Base-by-base conservation (phyloP, 2,888 invertebrate species). In the Acrobasis repandana region DNA sequence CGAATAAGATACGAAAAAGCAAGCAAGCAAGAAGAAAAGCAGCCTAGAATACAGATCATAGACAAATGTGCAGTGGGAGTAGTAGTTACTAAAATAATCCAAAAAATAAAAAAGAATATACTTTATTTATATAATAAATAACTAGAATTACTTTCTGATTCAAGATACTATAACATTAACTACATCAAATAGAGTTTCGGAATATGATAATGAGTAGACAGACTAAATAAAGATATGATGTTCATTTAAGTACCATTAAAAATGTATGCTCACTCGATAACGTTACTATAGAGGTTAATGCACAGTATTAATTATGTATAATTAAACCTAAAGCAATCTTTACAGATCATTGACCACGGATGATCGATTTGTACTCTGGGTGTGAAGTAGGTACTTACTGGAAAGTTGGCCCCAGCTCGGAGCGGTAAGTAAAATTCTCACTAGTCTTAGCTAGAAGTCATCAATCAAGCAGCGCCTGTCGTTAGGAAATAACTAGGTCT, bases 401-500 rank as follows among this genome's bases (percentile, higher is more conserved):
- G 70, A 75, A 76, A 85, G 87, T 89, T 76, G 80, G 78, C 79
- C 76, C 75, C 74, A 78, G 80, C 82, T 75, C 74, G 74, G 77
- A 77, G 73, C 76, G 78, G 78, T 85, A 82, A 86, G 85, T 86
- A 85, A 87, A 87, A 86, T 83, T 86, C 71, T 67, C 68, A 75
- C 79, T 84, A 83, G 79, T 81, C 75, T 70, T 72, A 69, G 71
- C 73, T 68, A 68, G 77, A 80, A 82, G 80, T 80, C 84, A 88
- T 88, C 85, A 81, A 88, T 89, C 88, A 88, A 81, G 84, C 80
- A 82, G 81, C 82, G 80, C 64, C 65, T 68, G 69, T 70, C 73
- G 74, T 75, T 73, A 76, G 77, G 77, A 28, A 80, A 78, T 76
- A 79, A 76, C 76, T 75, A 73, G 71, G 69, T 76, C 69, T 73